These are phyloP conservation scores for Megalopta genalis DNA, from an alignment of 1,140 invertebrate species.

Conservation along the genomic window DNA sequence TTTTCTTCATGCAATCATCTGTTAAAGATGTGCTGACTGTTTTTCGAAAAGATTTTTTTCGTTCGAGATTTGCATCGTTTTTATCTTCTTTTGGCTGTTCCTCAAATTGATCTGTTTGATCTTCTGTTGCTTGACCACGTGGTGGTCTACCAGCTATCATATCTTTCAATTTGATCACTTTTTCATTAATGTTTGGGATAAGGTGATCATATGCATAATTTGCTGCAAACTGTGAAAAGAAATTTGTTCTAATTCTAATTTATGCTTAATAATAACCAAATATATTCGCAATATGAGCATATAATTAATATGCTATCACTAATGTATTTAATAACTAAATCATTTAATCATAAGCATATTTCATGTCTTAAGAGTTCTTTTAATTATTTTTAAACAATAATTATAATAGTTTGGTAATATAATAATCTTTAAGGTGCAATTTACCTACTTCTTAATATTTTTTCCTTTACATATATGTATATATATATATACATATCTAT, in stretches of 20 bases:
- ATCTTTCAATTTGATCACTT: conserved; percentile 86
- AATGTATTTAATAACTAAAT: conserved; percentile 16
- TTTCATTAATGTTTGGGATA: conserved; percentile 87
- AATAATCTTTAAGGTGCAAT: not conserved
- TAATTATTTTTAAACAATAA: not conserved
- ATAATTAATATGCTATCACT: conserved; percentile 5
- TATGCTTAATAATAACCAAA: not conserved
- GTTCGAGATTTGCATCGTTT: conserved; percentile 74
- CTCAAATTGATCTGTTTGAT: conserved; percentile 72
- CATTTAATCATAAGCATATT: not conserved
- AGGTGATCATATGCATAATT: conserved; percentile 93
- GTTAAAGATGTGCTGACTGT: conserved; percentile 82
- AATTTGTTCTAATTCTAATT: not conserved
- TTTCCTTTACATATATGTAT: not conserved
- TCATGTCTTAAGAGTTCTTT: not conserved
- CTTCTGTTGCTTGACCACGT: conserved; percentile 57
- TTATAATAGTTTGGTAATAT: not conserved
- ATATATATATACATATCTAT: not conserved
- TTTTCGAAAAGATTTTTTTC: conserved; percentile 85
- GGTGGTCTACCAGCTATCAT: conserved; percentile 82
- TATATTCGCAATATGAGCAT: conserved; percentile 12
- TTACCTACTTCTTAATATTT: not conserved
- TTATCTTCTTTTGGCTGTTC: conserved; percentile 76
- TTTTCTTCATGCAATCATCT: conserved; percentile 81
- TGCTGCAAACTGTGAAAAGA: conserved; percentile 87